Evolutionary conservation across 2,113 vertebrate genomes (phyloP), one percentile per base, ranked within the genome.

Genomic region (Erpornis zantholeuca): DNA sequence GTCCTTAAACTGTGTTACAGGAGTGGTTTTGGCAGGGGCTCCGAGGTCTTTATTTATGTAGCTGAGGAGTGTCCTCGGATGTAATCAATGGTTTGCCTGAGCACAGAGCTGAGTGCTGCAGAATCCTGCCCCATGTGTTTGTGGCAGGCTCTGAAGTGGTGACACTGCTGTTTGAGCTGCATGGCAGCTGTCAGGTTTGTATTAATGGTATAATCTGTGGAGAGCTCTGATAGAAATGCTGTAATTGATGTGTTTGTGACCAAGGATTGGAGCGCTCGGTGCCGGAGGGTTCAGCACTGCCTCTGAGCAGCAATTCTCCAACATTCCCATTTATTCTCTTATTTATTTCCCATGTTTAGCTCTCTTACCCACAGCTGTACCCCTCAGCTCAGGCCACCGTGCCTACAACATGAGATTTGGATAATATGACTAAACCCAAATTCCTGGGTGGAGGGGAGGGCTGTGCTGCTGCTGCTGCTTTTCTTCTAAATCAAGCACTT

Each of bases 171-270:
- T 10, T 1, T 21, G 63, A 72, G 90, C 60, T 72, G 71, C 12
- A 0, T 36, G 95, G 35, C 76, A 91, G 84, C 87, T 97, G 94
- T 56, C 94, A 91, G 71, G 83, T 35, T 78, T 60, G 20, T 76
- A 88, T 64, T 77, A 64, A 73, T 44, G 53, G 68, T 5, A 13
- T 53, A 38, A 88, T 77, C 64, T 47, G 21, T 53, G 6, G 65
- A 86, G 83, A 59, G 50, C 50, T 93, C 59, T 79, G 90, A 36
- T 72, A 36, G 59, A 76, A 95, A 76, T 5, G n/a, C 79, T 52
- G 71, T 52, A 77, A 91, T 66, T 60, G 95, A 82, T 82, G 90
- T 92, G 84, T 79, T 96, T 93, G 50, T 90, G 94, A 78, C 31
- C 73, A 50, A 79, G 82, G 85, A 33, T 29, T 56, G 78, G 8